Base-by-base conservation (phyloP, 2,113 vertebrate genomes). In the Centropristis striata region DNA sequence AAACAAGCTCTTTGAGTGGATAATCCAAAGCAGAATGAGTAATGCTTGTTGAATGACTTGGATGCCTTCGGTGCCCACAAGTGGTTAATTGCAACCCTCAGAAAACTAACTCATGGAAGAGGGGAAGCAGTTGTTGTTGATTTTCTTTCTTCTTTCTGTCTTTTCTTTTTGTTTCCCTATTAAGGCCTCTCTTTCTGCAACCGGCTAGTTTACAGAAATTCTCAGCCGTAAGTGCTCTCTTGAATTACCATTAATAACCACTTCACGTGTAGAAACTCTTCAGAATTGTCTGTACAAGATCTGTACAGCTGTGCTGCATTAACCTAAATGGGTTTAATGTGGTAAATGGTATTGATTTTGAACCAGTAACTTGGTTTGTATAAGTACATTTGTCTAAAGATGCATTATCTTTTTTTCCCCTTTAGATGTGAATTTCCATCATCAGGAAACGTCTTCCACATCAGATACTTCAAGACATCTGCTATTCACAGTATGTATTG, bases 391-490 rank as follows among this genome's bases (percentile, higher is more conserved):
- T 58, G 4, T 60, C 16, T 21, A 23, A 50, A 50, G 50, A 32
- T 41, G 4, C 13, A 66, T 47, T 0, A 4, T 39, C 25, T 23
- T 25, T 42, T 44, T 57, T 58, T n/a, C 49, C 73, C 60, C 15
- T 75, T 47, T 96, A 96, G 88, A 85, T 94, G 92, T 91, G 94
- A 82, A 85, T 85, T 85, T 54, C 78, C 75, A 69, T 93, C 93
- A 16, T 63, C 91, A 92, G 87, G 81, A 4, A 74, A 50, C 37
- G 75, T 95, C 92, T 94, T 95, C 86, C 88, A 92, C 66, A 86
- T 96, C 78, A 96, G 96, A 91, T 96, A 93, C 92, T 97, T 99
- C 93, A 96, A 90, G 92, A 97, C 96, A 39, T 96, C 96, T 54
- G 85, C 94, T 46, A 85, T 93, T 76, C 89, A 80, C 87, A 96